Evolutionary conservation across 2,113 vertebrate genomes (phyloP).

Genomic region (Pandion haliaetus): DNA sequence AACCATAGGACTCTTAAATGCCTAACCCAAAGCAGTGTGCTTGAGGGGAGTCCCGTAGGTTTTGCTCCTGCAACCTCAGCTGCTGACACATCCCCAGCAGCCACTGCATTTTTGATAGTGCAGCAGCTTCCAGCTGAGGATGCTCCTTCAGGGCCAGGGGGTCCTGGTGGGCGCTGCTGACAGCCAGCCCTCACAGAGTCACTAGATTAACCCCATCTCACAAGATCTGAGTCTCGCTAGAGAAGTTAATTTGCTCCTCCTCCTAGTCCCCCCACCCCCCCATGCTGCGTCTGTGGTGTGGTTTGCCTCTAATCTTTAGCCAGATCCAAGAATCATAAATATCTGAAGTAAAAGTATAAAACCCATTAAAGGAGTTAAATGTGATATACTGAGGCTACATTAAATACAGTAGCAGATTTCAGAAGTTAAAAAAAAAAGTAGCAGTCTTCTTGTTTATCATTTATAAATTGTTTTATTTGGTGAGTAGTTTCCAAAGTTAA

Average conservation of each 20-base stretch:
- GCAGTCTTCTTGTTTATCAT: background rate
- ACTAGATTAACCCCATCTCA: background rate
- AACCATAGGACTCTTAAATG: background rate
- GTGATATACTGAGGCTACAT: background rate
- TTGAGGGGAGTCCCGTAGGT: background rate
- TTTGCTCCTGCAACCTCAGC: background rate
- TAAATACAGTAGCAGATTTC: slow-evolving; percentile 11
- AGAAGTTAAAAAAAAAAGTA: background rate
- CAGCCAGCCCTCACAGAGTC: background rate
- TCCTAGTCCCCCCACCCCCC: background rate
- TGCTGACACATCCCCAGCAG: background rate
- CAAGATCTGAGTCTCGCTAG: background rate
- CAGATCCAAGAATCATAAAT: slow-evolving; percentile 24
- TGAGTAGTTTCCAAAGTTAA: background rate
- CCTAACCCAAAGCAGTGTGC: background rate
- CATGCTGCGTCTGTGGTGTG: slow-evolving; percentile 11
- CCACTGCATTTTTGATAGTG: background rate
- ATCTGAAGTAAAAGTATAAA: background rate
- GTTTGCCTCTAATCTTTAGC: slow-evolving; percentile 27
- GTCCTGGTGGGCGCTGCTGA: background rate
- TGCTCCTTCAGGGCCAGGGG: background rate
- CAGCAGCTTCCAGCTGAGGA: background rate
- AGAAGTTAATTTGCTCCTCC: slow-evolving; percentile 25
- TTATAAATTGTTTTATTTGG: background rate
- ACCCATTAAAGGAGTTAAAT: background rate